Base-by-base conservation (phyloP, 2,888 invertebrate genomes). In the Palloptera scutellata region DNA sequence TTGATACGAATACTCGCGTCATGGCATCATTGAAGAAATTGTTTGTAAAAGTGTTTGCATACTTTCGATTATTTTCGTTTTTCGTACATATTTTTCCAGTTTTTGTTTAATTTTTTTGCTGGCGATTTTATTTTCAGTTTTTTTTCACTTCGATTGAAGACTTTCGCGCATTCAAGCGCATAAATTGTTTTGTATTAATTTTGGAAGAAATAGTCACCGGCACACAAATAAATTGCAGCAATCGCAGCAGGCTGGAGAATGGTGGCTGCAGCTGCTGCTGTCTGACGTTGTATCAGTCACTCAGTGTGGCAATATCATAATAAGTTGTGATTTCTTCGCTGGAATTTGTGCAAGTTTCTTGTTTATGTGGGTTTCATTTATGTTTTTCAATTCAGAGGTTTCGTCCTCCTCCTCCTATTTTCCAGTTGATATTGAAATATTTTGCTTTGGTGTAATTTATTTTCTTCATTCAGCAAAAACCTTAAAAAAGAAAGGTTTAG, bases 311-410 rank as follows among this genome's bases (percentile, higher is more conserved):
- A 64, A 58, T 17, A 58, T 51, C 41, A 48, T 20, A 55, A 57
- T 57, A 71, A 72, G 73, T 74, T 75, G 71, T 71, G 73, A 75
- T 75, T 75, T 75, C 75, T 74, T 70, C 72, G 63, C 67, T 71
- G 74, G 74, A 74, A 74, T 74, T 69, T 71, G 57, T 67, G 64
- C 51, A 19, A 48, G 68, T 64, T 64, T 68, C 19, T 13, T 57
- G 60, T 19, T 59, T 30, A 30, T 30, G 30, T 30, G 30, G 30
- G 30, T 30, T 30, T 30, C 30, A 30, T 30, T 30, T 30, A 4
- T 30, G 2, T 30, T 30, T 30, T 30, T 30, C n/a, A n/a, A n/a
- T n/a, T n/a, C n/a, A n/a, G n/a, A n/a, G n/a, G n/a, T 30, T 30
- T 30, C 30, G 6, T 30, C 30, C 6, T 30, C 6, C 6, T 15